phyloP scores from a whole-genome alignment of 2,797 vertebrate species.

The Mormyrops boulengeri region DNA sequence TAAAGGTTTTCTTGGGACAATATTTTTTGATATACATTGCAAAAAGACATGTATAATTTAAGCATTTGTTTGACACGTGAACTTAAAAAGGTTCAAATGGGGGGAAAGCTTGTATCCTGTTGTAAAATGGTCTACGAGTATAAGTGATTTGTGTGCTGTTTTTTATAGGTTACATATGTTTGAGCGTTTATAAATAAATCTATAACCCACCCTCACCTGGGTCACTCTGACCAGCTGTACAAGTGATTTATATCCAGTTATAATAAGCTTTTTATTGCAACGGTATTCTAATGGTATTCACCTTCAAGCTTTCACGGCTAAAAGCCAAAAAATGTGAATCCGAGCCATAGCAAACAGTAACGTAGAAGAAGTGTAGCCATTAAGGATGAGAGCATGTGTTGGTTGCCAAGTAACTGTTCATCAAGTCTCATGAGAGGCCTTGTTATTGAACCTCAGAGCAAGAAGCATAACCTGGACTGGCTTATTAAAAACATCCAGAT shows the following conservation, averaged over 20 bases:
- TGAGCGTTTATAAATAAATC: background rate
- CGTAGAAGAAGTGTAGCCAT: background rate
- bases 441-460: background rate
- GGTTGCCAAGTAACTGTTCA: background rate
- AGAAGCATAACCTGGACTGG: background rate
- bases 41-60: background rate
- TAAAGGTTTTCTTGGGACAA: conserved; percentile 21
- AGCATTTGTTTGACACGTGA: background rate
- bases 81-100: background rate
- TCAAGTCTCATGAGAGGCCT: background rate
- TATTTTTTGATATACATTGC: background rate
- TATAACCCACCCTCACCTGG: background rate
- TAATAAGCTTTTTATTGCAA: background rate
- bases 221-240: background rate
- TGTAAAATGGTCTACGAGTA: background rate
- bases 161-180: background rate
- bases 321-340: background rate
- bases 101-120: background rate
- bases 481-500: conserved; percentile 7
- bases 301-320: background rate
- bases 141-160: background rate
- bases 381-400: background rate
- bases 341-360: background rate
- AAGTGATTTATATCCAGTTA: background rate
- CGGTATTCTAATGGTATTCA: background rate